Conservation (phyloP, 2,797 vertebrate species). For the Toxotes lorentzi region DNA sequence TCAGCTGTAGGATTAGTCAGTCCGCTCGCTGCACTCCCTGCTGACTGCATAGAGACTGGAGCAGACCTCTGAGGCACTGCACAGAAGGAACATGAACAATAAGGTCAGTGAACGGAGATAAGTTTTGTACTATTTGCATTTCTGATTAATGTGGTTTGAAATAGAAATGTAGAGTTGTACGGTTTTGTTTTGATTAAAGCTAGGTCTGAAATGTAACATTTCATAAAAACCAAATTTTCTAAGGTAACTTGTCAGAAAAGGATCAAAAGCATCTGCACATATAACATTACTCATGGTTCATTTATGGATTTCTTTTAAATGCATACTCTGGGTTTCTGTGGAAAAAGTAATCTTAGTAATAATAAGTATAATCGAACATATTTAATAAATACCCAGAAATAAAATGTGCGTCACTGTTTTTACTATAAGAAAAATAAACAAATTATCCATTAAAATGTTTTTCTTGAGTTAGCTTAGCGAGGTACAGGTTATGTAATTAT, state of each 20-base stretch:
- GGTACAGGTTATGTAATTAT: neutral
- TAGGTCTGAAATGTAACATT: neutral
- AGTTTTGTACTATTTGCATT: neutral
- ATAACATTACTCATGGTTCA: neutral
- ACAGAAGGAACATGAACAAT: conserved; percentile 54
- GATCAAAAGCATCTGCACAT: neutral
- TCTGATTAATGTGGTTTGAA: neutral
- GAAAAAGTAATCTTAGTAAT: neutral
- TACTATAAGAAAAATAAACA: neutral
- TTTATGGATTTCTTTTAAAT: neutral
- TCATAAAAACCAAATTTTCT: neutral
- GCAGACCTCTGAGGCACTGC: conserved; percentile 18
- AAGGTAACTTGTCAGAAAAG: neutral
- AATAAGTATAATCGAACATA: too few relatives aligned
- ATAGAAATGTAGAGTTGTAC: neutral
- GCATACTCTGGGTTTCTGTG: neutral
- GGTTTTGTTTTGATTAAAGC: neutral
- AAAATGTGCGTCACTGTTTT: neutral
- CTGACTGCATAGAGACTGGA: conserved; percentile 18
- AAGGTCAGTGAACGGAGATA: conserved; percentile 49
- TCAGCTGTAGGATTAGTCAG: conserved; percentile 56
- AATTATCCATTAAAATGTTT: neutral
- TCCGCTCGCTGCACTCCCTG: conserved; percentile 22
- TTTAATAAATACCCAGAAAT: neutral
- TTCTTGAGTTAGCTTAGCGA: neutral